Percentiles rank a stretch among this genome's conserved stretches.
Evolutionary conservation across 1,140 invertebrate genomes (phyloP).

Genomic region (Brachionus sp.): DNA sequence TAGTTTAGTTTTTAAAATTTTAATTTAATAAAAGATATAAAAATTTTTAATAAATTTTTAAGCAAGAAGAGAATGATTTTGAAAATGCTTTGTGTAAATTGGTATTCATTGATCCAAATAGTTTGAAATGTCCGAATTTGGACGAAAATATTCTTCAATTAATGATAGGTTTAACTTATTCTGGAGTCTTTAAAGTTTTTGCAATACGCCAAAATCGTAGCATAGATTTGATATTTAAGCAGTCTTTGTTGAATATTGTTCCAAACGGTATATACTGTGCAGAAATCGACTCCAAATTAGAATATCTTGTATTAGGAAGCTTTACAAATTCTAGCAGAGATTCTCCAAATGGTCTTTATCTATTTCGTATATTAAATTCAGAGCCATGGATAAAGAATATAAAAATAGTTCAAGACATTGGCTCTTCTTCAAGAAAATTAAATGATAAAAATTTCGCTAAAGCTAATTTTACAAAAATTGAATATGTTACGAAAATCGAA

Average conservation of each 20-base stretch:
- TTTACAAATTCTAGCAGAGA: not conserved
- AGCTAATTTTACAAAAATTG: conserved; percentile 30
- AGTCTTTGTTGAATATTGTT: conserved; percentile 11
- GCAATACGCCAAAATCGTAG: not conserved
- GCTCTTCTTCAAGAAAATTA: not conserved
- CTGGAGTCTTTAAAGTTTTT: conserved; percentile 25
- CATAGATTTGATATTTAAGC: not conserved
- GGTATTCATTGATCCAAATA: not conserved
- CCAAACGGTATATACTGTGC: conserved; percentile 40
- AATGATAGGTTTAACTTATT: conserved; percentile 24
- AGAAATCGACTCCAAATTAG: conserved; percentile 7
- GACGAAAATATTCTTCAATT: not conserved
- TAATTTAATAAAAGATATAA: no score
- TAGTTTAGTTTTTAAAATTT: no score
- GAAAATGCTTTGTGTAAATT: conserved; percentile 4
- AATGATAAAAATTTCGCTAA: conserved; percentile 26
- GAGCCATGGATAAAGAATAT: conserved; percentile 41
- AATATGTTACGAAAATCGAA: conserved; percentile 30
- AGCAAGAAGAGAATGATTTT: not conserved
- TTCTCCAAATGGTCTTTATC: conserved; percentile 4
- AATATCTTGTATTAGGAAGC: conserved; percentile 40
- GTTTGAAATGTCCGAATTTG: not conserved
- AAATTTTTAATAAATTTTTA: not conserved
- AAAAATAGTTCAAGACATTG: not conserved
- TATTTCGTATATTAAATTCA: conserved; percentile 1